Conservation (phyloP, 1,140 invertebrate genomes). For the Ostrea denselamellosa region DNA sequence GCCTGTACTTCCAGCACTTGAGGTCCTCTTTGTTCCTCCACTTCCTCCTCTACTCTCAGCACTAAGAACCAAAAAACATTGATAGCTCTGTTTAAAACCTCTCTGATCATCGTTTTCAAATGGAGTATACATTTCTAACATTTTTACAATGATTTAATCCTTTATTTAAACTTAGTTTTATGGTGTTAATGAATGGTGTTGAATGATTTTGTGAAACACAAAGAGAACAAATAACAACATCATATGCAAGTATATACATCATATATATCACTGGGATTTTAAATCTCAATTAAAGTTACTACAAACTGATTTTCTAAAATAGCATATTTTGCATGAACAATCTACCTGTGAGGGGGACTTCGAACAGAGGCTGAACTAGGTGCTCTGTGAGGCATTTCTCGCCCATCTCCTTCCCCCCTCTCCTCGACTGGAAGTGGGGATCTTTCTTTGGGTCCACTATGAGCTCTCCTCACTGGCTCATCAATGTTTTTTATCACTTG, state of each 20-base stretch:
- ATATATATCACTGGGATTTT: no score
- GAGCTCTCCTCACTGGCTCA: constrained; percentile 50
- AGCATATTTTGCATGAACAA: background rate
- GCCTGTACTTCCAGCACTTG: constrained; percentile 69
- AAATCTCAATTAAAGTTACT: no score
- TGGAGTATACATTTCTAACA: no score
- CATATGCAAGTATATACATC: no score
- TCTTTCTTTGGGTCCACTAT: constrained; percentile 72
- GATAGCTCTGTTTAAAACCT: no score
- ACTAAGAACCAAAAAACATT: background rate
- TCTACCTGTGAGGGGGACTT: constrained; percentile 62
- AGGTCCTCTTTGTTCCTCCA: constrained; percentile 68
- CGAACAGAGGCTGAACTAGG: constrained; percentile 62
- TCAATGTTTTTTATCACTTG: background rate
- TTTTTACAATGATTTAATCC: no score
- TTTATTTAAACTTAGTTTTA: no score
- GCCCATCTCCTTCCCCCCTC: constrained; percentile 71
- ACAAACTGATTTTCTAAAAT: no score
- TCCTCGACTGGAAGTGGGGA: constrained; percentile 63
- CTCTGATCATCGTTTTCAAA: no score
- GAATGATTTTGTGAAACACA: no score
- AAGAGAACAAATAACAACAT: no score
- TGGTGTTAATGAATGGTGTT: no score
- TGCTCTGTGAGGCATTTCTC: constrained; percentile 64
- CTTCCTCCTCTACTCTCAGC: constrained; percentile 60